Evolutionary conservation across 2,797 vertebrate genomes (phyloP).

Genomic region (Phalanger gymnotis): DNA sequence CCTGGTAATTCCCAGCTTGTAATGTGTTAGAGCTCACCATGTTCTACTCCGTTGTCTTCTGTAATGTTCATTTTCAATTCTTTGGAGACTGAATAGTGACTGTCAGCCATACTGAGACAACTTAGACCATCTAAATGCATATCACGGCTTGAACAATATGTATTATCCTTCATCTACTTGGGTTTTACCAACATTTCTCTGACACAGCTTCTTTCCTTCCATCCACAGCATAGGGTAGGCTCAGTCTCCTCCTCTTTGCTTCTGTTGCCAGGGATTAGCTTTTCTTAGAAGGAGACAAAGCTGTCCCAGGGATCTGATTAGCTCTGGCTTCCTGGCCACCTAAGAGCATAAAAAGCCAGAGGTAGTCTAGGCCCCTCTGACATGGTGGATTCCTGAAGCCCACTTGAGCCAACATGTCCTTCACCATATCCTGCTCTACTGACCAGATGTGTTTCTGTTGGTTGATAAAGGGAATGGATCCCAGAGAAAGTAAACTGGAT

Average conservation of each 20-base stretch:
- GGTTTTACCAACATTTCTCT: neutral
- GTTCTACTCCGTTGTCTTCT: neutral
- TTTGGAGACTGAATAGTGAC: neutral
- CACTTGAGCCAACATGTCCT: neutral
- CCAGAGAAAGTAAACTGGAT: neutral
- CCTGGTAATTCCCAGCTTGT: neutral
- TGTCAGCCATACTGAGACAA: neutral
- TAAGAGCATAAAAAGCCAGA: neutral
- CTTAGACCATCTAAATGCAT: neutral
- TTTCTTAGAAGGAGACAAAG: neutral
- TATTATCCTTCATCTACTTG: neutral
- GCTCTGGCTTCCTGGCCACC: neutral
- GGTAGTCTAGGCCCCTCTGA: neutral
- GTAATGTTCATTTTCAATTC: neutral
- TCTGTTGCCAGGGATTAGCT: neutral
- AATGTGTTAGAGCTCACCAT: neutral
- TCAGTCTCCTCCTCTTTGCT: neutral
- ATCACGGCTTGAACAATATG: neutral
- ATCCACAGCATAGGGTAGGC: neutral
- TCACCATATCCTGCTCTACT: neutral
- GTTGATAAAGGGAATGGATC: neutral
- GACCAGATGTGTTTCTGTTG: neutral
- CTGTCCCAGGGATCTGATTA: neutral
- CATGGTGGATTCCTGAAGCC: neutral
- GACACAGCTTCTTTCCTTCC: neutral